Evolutionary conservation across 1,140 invertebrate species (phyloP), one percentile per base, ranked within the genome.

Genomic region (Bombus terrestris): DNA sequence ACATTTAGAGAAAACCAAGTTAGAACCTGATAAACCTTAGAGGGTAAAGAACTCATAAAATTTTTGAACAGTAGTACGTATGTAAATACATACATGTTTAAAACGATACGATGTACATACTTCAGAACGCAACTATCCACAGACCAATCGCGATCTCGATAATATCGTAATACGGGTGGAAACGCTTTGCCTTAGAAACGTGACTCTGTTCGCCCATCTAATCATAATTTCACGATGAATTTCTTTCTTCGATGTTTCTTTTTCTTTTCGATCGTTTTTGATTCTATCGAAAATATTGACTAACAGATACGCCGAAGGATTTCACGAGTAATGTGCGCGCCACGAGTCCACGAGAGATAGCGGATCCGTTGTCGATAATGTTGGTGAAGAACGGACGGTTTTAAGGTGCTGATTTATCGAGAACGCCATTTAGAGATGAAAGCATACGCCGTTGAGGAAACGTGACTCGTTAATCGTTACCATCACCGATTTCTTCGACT

Each of bases 391-490:
- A n/a, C 35, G n/a, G 77, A 41, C 35, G 8, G 37, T 77, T 64
- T 62, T 59, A 59, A 81, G 39, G 72, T 71, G 64, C 68, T 77
- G 86, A 88, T 86, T 86, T 89, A 88, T 88, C 79, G 53, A 28
- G 75, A 88, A 62, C 64, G n/a, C 59, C 35, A 41, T 74, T 82
- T 66, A 22, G 69, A 89, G 85, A 89, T 62, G 88, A 62, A 76
- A 37, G 79, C 78, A 53, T 72, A 81, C 62, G 71, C 66, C 39
- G 43, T 43, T 28, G 47, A 62, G 41, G 81, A 86, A 89, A 86
- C 87, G 87, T 89, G 87, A 89, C 88, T 86, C 47, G 75, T 80
- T 89, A 89, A 89, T 89, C 88, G 87, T 71, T 68, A 83, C 71
- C 69, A 88, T 89, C 88, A 69, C 37, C 59, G 37, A 77, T 77